phyloP scores from a whole-genome alignment of 1,140 invertebrate genomes.

The Aphelinus certus region DNA sequence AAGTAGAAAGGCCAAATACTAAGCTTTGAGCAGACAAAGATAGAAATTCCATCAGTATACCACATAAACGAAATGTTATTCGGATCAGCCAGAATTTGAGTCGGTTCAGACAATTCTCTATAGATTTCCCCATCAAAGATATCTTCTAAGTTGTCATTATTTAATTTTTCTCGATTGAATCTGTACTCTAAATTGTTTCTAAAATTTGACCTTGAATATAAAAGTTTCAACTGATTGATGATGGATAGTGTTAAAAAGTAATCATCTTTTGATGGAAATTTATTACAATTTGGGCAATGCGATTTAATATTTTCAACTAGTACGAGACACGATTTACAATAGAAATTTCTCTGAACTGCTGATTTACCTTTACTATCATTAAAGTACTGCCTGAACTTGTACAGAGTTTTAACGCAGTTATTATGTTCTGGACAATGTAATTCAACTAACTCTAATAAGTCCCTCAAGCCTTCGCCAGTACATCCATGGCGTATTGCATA shows the following conservation, averaged over 20 bases:
- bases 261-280: slow-evolving; percentile 26
- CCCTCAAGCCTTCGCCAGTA: no score
- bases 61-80: neutral
- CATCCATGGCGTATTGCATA: no score
- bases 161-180: neutral
- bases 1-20: slow-evolving; percentile 37
- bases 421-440: no score
- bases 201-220: neutral
- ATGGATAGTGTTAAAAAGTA: neutral
- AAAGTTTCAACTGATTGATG: no score
- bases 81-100: slow-evolving; percentile 10
- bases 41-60: slow-evolving; percentile 19
- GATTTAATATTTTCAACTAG: neutral
- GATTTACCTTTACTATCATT: no score
- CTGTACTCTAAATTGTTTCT: neutral
- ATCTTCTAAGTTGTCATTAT: slow-evolving; percentile 7
- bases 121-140: slow-evolving; percentile 1
- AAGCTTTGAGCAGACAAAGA: slow-evolving; percentile 30
- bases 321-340: slow-evolving; percentile 21
- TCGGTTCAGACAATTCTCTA: slow-evolving; percentile 2
- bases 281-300: slow-evolving; percentile 1
- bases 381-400: no score
- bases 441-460: no score
- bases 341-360: slow-evolving; percentile 12
- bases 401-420: no score